Percentiles rank a stretch among this genome's conserved stretches.
These are phyloP conservation scores for Paguma larvata DNA, from an alignment of 2,797 vertebrate genomes.

Conservation along the genomic window DNA sequence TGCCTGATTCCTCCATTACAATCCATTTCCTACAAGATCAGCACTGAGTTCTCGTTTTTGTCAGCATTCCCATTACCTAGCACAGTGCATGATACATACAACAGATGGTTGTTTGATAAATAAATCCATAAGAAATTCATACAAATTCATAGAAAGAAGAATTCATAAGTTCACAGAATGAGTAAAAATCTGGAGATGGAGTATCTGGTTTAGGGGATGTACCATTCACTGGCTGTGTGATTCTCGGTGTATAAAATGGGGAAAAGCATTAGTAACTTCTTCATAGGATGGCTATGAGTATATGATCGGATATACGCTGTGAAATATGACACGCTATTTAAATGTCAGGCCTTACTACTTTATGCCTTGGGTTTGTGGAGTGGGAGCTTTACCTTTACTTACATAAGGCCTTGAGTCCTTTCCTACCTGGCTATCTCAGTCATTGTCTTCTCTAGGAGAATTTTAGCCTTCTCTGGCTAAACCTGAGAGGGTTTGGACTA, in stretches of 20 bases:
- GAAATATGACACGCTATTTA: constrained; percentile 42
- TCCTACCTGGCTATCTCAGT: constrained; percentile 20
- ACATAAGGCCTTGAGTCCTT: neutral
- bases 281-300: neutral
- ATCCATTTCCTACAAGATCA: neutral
- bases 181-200: constrained; percentile 43
- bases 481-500: neutral
- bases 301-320: neutral
- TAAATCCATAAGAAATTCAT: neutral
- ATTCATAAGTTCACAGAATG: neutral
- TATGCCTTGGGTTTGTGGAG: neutral
- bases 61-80: constrained; percentile 33
- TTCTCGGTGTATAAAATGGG: constrained; percentile 6
- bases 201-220: neutral
- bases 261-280: constrained; percentile 51
- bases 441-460: neutral
- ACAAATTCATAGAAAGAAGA: neutral
- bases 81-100: neutral
- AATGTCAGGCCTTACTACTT: constrained; percentile 45
- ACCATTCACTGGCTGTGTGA: constrained; percentile 1
- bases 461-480: constrained; percentile 56
- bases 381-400: neutral
- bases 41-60: neutral
- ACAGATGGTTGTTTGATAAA: neutral
- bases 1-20: neutral